Conservation (phyloP, 37 sponge, comb jelly and placozoan genomes). For the Geodia barretti region DNA sequence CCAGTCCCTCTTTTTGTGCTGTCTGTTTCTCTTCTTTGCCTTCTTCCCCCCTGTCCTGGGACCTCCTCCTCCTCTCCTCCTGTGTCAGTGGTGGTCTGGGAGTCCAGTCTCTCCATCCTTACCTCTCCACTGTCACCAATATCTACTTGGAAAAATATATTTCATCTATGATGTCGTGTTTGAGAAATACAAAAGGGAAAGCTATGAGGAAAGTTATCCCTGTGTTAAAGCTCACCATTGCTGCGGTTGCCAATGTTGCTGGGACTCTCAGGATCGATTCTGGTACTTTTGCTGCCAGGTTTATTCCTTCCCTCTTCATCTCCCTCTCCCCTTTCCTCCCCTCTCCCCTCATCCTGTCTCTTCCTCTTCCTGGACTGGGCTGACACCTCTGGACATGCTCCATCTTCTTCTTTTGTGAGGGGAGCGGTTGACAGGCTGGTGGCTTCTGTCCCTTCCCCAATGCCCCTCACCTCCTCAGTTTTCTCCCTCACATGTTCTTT, state of each 20-base stretch:
- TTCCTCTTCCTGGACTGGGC: conserved; percentile 6
- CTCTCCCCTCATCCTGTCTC: not conserved
- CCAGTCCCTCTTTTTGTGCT: conserved; percentile 32
- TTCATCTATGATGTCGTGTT: no score
- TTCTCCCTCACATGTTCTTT: not conserved
- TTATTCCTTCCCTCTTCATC: not conserved
- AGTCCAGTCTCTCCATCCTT: not conserved
- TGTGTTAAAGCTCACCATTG: no score
- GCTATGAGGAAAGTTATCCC: no score
- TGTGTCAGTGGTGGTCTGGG: not conserved
- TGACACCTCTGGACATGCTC: not conserved
- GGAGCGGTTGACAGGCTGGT: no score
- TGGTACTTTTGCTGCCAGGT: not conserved
- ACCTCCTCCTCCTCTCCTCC: not conserved
- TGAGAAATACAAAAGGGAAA: no score
- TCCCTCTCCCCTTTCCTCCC: not conserved
- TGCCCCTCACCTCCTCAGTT: not conserved
- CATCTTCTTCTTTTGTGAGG: no score
- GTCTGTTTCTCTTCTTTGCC: conserved; percentile 24
- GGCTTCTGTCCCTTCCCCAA: no score
- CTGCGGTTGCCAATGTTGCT: no score
- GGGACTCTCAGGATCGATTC: no score
- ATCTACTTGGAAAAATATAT: not conserved
- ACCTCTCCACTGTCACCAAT: not conserved
- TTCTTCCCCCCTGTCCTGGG: not conserved